Base-by-base conservation (phyloP, 1,140 invertebrate species). In the Eupristina koningsbergeri region DNA sequence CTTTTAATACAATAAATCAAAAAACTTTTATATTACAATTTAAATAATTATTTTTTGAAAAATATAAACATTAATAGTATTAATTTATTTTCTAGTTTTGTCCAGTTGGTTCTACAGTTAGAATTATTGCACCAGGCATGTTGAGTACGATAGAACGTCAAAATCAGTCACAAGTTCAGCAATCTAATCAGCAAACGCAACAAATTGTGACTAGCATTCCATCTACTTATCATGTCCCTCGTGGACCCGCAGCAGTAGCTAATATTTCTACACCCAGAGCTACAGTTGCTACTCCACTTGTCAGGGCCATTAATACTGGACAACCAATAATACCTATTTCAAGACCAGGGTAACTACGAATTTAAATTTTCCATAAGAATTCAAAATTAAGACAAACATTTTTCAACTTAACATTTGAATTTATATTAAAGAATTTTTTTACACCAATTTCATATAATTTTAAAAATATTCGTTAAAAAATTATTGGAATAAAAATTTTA, bases 221-320 rank as follows among this genome's bases (percentile, higher is more conserved):
- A 50, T 85, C 84, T 1, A 82, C 84, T 0, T 93, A 92, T 86
- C 92, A 93, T 85, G 91, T 93, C 36, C 92, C 92, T 58, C 84
- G 89, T 77, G 91, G 90, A 80, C 91, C 93, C 80, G 93, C 93
- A 47, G 92, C 93, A 67, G 93, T 93, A 2, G 93, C 93, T 19
- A 93, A 93, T 87, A 94, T 94, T 82, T 90, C 93, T 64, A 92
- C 91, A 29, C 93, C 93, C 26, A 89, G 93, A 87, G 92, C 93
- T 34, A 82, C 92, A 9, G 90, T 93, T 36, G 92, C 93, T 41
- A 93, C 93, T 61, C 93, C 93, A 31, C 93, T 93, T 71, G 89
- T 93, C 15, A 87, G 93, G 84, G 89, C 91, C 5, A 73, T 85
- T 19, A 89, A 87, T 80, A 86, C 89, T 36, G 89, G 87, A 45